A percentile compares a stretch with the other conserved stretches of the same genome.
phyloP scores from a whole-genome alignment of 2,797 vertebrate species.

The Hapalemur alaotrensis region DNA sequence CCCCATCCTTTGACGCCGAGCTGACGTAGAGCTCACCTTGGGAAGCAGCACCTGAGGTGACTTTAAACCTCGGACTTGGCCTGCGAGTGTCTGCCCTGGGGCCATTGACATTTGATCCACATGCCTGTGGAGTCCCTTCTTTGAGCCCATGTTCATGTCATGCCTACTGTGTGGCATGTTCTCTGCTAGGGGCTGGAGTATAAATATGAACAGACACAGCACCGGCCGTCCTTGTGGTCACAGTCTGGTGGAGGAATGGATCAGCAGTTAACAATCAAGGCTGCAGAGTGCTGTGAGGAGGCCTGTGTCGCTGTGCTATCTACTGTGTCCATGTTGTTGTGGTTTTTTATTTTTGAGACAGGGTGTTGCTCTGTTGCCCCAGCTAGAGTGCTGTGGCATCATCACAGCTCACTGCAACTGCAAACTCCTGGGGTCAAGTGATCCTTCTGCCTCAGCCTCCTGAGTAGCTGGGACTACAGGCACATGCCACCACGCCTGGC shows the following conservation, averaged over 20 bases:
- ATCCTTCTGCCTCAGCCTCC: too few species aligned
- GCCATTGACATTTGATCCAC: neutral
- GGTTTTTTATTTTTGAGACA: too few species aligned
- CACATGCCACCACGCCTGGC: accelerated
- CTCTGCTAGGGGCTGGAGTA: neutral
- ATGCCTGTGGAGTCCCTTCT: neutral
- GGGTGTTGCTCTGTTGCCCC: too few species aligned
- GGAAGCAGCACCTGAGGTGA: neutral
- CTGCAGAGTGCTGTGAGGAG: neutral
- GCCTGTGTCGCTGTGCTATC: neutral
- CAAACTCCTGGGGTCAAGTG: too few species aligned
- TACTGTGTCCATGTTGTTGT: neutral
- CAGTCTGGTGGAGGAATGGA: neutral
- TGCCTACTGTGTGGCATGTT: neutral
- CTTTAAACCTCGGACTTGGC: neutral
- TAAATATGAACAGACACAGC: neutral
- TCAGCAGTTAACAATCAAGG: neutral
- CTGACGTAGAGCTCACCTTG: neutral
- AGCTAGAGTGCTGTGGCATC: too few species aligned
- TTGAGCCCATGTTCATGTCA: neutral
- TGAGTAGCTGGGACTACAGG: too few species aligned
- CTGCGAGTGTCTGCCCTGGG: neutral
- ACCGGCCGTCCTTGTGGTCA: neutral
- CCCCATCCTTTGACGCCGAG: neutral
- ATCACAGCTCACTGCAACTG: too few species aligned